Evolutionary conservation across 1,140 invertebrate species (phyloP).

Genomic region (Probaryconus sp.): DNA sequence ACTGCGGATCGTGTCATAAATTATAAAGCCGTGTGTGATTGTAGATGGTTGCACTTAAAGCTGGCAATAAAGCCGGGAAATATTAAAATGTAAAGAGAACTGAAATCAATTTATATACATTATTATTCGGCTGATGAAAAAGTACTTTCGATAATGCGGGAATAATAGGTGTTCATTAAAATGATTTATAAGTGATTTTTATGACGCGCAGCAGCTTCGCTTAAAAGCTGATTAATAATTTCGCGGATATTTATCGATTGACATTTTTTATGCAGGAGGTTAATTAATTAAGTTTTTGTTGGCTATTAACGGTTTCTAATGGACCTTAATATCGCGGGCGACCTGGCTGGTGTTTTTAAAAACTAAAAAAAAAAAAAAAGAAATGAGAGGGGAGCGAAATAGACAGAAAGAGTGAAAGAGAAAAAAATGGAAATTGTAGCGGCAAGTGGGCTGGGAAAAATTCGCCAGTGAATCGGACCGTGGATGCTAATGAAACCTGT

Average conservation of each 20-base stretch:
- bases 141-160: no score
- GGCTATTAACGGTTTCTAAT: conserved; percentile 33
- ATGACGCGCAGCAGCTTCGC: no score
- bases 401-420: neutral
- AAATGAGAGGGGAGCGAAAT: no score
- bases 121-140: no score
- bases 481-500: conserved; percentile 54
- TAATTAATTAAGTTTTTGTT: conserved; percentile 44
- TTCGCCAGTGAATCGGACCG: conserved; percentile 44
- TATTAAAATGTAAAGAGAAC: no score
- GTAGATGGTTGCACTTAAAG: no score
- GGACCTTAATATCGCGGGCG: conserved; percentile 39
- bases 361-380: no score
- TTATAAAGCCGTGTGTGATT: no score
- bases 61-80: no score
- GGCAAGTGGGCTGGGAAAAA: neutral
- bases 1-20: no score
- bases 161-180: neutral
- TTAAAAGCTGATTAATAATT: conserved; percentile 33
- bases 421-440: neutral
- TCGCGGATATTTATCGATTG: neutral
- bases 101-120: no score
- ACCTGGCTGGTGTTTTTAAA: no score
- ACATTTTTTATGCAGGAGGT: conserved; percentile 11
- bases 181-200: conserved; percentile 37